Evolutionary conservation across 35 echinoderm and acorn worm genomes (phyloP), one percentile per base, ranked within the genome.

Genomic region (Anneissia japonica): DNA sequence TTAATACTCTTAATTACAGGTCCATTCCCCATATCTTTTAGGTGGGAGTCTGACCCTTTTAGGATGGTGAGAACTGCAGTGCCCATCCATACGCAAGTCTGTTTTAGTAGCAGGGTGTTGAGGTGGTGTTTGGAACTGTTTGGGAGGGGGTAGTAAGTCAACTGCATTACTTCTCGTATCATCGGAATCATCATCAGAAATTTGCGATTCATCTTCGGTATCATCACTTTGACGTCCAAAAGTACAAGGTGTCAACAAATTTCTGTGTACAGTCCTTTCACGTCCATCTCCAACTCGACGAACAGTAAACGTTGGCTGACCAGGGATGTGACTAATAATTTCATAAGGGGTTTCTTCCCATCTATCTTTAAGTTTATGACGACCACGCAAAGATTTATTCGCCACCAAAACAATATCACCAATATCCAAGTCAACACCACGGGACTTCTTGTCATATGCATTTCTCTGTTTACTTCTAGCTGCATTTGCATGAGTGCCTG

Each of bases 321-420:
- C 73, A 9, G 73, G 73, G 26, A 28, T 75, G 26, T 75, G 26
- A 28, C 32, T 33, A 30, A 75, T 23, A 26, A 75, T 33, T 9
- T 9, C 26, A 75, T 75, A 75, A 75, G 73, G 73, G 23, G 73
- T 75, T 33, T 75, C 32, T 75, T 75, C 73, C 73, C 73, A 75
- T 28, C 73, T 28, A 33, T 75, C 4, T 75, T 33, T 33, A 75
- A 7, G 26, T 33, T 75, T 75, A 33, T 75, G 23, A 30, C 32
- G 26, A 75, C 73, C 73, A 75, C 40, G 40, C 40, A 43, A 43
- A 43, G 40, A 43, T 43, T 43, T 43, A 43, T 43, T 43, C 14
- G 40, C 40, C 73, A 75, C 73, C 73, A 75, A 75, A 30, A 26
- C 73, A 75, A 28, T 28, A 75, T 75, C 73, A 75, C 73, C 73